Conservation (phyloP, 2,113 vertebrate genomes). For the Canis aureus region DNA sequence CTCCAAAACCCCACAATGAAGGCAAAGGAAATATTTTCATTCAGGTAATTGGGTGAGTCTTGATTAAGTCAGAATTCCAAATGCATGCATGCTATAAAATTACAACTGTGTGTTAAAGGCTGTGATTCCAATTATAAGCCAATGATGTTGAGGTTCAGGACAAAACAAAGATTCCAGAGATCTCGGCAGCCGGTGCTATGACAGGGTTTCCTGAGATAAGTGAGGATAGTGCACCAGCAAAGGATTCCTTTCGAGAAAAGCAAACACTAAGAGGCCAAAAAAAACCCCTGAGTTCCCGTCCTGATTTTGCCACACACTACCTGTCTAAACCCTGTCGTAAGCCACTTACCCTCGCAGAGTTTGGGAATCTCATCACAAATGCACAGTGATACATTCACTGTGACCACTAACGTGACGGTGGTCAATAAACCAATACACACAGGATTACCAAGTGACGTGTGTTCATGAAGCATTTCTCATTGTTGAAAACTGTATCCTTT, state of each 20-base stretch:
- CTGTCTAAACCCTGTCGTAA: background rate
- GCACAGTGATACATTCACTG: too few species aligned
- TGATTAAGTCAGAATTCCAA: background rate
- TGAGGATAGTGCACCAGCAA: fast-evolving
- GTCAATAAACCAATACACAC: fast-evolving
- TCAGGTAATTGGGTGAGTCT: background rate
- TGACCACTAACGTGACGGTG: fast-evolving
- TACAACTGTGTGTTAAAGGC: background rate
- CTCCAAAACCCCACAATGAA: background rate
- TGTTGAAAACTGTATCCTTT: background rate
- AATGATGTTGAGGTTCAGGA: background rate
- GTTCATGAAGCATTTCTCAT: background rate
- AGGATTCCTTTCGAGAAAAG: background rate
- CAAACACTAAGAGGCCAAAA: background rate
- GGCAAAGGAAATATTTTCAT: background rate
- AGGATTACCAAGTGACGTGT: background rate
- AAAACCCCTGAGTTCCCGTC: too few species aligned
- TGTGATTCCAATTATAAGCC: background rate
- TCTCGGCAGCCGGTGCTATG: fast-evolving
- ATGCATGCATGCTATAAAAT: background rate
- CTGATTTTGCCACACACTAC: background rate
- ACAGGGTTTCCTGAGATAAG: too few species aligned
- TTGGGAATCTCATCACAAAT: background rate
- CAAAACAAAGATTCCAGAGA: background rate
- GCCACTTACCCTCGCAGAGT: background rate